Percentiles rank a stretch among this genome's conserved stretches.
Evolutionary conservation across 2,888 invertebrate species (phyloP).

Genomic region (Tupiocoris notatus): DNA sequence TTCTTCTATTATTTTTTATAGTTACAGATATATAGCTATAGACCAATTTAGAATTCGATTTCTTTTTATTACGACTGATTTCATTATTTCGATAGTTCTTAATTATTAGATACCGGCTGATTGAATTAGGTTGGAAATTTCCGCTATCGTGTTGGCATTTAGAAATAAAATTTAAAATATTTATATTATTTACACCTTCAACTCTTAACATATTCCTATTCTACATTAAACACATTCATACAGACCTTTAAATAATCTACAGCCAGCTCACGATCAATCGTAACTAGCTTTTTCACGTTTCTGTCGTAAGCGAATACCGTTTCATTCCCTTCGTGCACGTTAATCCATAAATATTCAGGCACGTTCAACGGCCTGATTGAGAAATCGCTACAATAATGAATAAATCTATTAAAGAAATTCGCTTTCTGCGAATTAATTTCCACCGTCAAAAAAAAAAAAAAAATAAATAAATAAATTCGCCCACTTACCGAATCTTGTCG

Average conservation of each 20-base stretch:
- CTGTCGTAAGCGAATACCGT: background rate
- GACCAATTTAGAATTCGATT: too few relatives aligned
- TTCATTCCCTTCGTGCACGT: background rate
- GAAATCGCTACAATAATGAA: background rate
- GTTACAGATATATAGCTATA: too few relatives aligned
- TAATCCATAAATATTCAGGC: background rate
- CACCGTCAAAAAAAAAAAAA: too few relatives aligned
- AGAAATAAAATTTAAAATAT: background rate
- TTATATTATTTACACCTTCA: background rate
- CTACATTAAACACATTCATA: too few relatives aligned
- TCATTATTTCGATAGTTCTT: too few relatives aligned
- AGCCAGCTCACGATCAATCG: background rate
- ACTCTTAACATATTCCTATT: too few relatives aligned
- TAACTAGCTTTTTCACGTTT: background rate
- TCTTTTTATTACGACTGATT: background rate
- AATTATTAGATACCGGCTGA: too few relatives aligned
- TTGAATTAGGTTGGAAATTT: too few relatives aligned
- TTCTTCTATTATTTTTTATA: too few relatives aligned
- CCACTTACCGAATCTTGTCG: background rate
- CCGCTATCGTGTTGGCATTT: background rate
- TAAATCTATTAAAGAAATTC: background rate
- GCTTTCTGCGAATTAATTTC: too few relatives aligned
- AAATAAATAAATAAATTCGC: too few relatives aligned
- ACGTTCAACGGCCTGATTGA: background rate
- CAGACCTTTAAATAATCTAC: background rate